These are phyloP conservation scores for fruit fly (Drosophila melanogaster) DNA, from an alignment of 1,140 invertebrate species.

Conservation along the genomic window Release_6_plus_ISO1_MT NT_037436.4:16796501-16797000, in stretches of 20 bases:
- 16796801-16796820: too few species aligned
- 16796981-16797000: conserved; percentile 23
- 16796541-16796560: conserved; percentile 24
- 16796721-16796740: conserved; percentile 6
- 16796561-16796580: conserved; percentile 22
- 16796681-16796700: conserved; percentile 24
- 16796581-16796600: conserved; percentile 47
- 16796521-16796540: conserved; percentile 30
- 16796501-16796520: conserved; percentile 44
- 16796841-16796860: too few species aligned
- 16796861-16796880: too few species aligned
- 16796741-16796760: conserved; percentile 25
- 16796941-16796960: conserved; percentile 22
- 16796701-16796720: conserved; percentile 3
- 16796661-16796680: conserved; percentile 34
- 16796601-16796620: conserved; percentile 36
- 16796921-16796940: conserved; percentile 1
- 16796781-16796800: not conserved
- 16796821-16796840: too few species aligned
- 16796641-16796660: conserved; percentile 39
- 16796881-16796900: too few species aligned
- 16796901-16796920: conserved; percentile 5
- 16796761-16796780: conserved; percentile 31
- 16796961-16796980: conserved; percentile 63
- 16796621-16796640: conserved; percentile 32